Percentiles rank a stretch among this genome's conserved stretches.
Conservation (phyloP, 2,888 invertebrate genomes). For the Unio pictorum region DNA sequence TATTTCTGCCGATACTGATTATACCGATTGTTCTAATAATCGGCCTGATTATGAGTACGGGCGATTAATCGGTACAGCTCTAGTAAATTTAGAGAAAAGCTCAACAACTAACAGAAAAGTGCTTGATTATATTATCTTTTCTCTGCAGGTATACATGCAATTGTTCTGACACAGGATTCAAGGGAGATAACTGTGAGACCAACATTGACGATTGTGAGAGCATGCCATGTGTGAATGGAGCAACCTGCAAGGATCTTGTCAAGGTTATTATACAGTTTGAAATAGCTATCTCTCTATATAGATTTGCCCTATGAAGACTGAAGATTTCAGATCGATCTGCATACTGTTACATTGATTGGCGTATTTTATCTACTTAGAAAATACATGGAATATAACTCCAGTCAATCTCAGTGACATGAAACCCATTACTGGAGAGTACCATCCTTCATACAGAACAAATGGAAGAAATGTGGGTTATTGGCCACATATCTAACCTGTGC, state of each 20-base stretch:
- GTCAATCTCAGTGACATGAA: not conserved
- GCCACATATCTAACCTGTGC: too few species aligned
- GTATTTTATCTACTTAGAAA: not conserved
- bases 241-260: constrained; percentile 50
- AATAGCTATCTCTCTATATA: not conserved
- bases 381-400: not conserved
- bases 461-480: too few species aligned
- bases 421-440: not conserved
- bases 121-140: not conserved
- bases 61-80: too few species aligned
- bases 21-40: too few species aligned
- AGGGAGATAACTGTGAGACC: constrained; percentile 47
- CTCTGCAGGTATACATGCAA: constrained; percentile 56
- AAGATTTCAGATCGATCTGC: not conserved
- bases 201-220: constrained; percentile 56
- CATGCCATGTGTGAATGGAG: constrained; percentile 46
- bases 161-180: constrained; percentile 62
- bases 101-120: too few species aligned
- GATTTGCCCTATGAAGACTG: too few species aligned
- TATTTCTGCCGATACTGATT: too few species aligned
- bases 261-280: constrained; percentile 41
- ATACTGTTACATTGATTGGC: not conserved
- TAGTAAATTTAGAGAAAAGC: too few species aligned
- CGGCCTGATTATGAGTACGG: too few species aligned
- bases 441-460: not conserved